Conservation (phyloP, 2,113 vertebrate species). For the Gavialis gangeticus region DNA sequence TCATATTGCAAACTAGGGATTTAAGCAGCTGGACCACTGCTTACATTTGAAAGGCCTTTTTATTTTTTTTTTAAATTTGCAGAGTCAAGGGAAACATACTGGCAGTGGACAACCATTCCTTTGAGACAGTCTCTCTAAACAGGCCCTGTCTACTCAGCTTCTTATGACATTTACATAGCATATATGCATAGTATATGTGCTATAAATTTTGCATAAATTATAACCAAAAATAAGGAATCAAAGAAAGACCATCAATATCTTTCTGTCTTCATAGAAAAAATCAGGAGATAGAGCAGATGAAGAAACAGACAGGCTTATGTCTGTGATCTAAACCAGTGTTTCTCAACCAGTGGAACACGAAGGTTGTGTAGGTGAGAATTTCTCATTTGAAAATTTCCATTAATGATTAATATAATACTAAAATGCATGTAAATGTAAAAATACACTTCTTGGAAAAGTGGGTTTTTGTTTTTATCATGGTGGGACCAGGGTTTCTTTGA, state of each 20-base stretch:
- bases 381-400: too few species aligned
- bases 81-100: conserved; percentile 56
- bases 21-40: conserved; percentile 21
- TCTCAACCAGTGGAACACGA: too few species aligned
- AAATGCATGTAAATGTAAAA: too few species aligned
- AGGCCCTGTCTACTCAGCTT: neutral
- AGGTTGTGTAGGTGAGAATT: too few species aligned
- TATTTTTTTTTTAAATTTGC: conserved; percentile 49
- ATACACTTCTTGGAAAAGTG: too few species aligned
- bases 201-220: neutral
- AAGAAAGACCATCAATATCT: neutral
- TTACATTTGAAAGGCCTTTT: neutral
- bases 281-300: neutral
- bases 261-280: neutral
- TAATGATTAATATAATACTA: too few species aligned
- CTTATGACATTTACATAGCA: neutral
- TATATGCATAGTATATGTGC: neutral
- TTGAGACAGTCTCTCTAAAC: neutral
- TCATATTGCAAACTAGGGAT: conserved; percentile 58
- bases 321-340: too few species aligned
- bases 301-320: too few species aligned
- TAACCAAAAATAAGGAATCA: neutral
- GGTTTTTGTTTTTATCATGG: too few species aligned
- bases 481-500: too few species aligned
- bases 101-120: conserved; percentile 49